Evolutionary conservation across 2,888 invertebrate species (phyloP), one percentile per base, ranked within the genome.

Genomic region (Adelognathus sp.): DNA sequence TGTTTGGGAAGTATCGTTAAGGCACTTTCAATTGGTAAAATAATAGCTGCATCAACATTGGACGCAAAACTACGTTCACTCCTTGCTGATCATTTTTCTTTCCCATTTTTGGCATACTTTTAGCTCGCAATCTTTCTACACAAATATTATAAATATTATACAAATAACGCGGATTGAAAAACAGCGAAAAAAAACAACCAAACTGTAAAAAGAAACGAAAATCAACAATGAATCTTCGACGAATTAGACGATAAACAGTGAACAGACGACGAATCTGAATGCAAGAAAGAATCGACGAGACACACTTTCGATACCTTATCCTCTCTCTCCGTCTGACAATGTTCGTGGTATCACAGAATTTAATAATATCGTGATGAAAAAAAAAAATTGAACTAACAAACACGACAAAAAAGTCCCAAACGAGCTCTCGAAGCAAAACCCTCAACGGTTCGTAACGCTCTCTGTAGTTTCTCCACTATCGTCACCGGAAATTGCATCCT

Each of bases 271-370:
- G n/a, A 50, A 52, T 50, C 60, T 69, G 69, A 73, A 79, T 76
- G 76, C 76, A n/a, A n/a, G 50, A 67, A 69, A 58, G 71, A 61
- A 50, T n/a, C 46, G 24, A 11, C 24, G 52, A 50, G 39, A 61
- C n/a, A 44, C 39, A 46, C 36, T 64, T 71, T 44, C 58, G 77
- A 63, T 76, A 76, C 69, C 50, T 66, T 58, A 24, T n/a, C 27
- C 27, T 50, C 46, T 70, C 56, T 36, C 54, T 54, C 46, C 39
- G 29, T 58, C 7, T 78, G 61, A 67, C 64, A 74, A 80, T 56
- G 54, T 76, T 71, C 64, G 85, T 76, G 70, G 82, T 88, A 89
- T 88, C 88, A 87, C 88, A 88, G 86, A 84, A 84, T 76, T 81
- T 85, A 84, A 74, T 39, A 85, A 86, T 86, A 83, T 86, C 83